A percentile compares a stretch with the other conserved stretches of the same genome.
Evolutionary conservation across 1,140 invertebrate genomes (phyloP).

Genomic region (Megalonaias nervosa): DNA sequence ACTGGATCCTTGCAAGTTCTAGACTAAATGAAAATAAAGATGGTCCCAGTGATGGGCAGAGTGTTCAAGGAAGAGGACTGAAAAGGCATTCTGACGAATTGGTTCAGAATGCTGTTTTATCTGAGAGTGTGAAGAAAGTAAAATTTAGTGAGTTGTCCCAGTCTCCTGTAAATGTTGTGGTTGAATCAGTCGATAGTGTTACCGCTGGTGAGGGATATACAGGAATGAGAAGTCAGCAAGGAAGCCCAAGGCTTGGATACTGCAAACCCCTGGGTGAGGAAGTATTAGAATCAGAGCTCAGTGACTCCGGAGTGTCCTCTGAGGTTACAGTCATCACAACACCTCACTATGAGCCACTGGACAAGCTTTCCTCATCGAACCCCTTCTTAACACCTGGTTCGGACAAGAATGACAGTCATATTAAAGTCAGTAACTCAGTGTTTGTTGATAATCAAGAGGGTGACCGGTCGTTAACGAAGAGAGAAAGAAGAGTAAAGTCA

Average conservation of each 20-base stretch:
- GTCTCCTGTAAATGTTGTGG: constrained; percentile 48
- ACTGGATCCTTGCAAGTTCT: too few species aligned
- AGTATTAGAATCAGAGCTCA: constrained; percentile 11
- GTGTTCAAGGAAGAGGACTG: too few species aligned
- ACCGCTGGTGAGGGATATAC: constrained; percentile 38
- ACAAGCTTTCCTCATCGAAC: background rate
- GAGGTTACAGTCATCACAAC: constrained; percentile 9
- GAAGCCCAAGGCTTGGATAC: constrained; percentile 50
- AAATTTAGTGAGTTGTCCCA: too few species aligned
- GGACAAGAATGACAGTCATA: too few species aligned
- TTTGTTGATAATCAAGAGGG: background rate
- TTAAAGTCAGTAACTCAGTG: background rate
- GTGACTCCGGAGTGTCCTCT: constrained; percentile 45
- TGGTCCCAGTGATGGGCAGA: too few species aligned
- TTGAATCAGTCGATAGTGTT: constrained; percentile 45
- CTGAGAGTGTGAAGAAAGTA: too few species aligned
- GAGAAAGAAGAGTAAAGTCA: background rate
- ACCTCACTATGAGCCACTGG: background rate
- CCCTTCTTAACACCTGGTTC: too few species aligned
- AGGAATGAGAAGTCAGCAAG: constrained; percentile 56
- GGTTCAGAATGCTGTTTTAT: too few species aligned
- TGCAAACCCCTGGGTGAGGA: background rate
- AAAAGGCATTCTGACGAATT: too few species aligned
- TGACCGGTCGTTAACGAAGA: background rate
- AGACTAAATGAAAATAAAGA: too few species aligned